phyloP scores from a whole-genome alignment of 2,113 vertebrate species.

The Chauna torquata region DNA sequence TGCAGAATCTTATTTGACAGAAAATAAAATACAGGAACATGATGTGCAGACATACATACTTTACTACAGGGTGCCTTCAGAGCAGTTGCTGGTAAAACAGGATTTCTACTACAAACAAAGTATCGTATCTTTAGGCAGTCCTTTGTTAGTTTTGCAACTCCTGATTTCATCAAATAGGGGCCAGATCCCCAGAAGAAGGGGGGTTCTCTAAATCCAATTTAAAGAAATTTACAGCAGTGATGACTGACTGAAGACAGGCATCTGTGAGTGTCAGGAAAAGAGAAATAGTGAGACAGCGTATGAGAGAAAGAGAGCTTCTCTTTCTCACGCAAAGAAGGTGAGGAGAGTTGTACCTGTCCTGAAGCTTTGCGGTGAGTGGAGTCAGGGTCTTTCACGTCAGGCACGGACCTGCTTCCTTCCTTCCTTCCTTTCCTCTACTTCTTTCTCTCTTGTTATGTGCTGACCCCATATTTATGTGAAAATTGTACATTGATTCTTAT shows the following conservation, averaged over 20 bases:
- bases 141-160: not conserved
- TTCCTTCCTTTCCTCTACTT: not conserved
- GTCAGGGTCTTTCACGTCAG: not conserved
- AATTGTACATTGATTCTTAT: not conserved
- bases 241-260: not conserved
- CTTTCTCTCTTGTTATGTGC: not conserved
- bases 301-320: not conserved
- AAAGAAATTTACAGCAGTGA: not conserved
- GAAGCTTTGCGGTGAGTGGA: not conserved
- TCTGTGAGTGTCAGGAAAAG: not conserved
- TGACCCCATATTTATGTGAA: not conserved
- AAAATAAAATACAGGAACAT: not conserved
- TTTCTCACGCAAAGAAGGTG: not conserved
- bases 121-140: not conserved
- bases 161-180: not conserved
- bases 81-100: not conserved
- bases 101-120: not conserved
- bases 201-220: not conserved
- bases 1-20: not conserved
- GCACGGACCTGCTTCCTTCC: not conserved
- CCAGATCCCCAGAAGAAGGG: not conserved
- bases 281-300: not conserved
- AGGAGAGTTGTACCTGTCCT: not conserved
- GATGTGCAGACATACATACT: fast-evolving
- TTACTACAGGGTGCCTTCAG: not conserved